A percentile compares a stretch with the other conserved stretches of the same genome.
Conservation (phyloP, 1,140 invertebrate species). For the Saccostrea echinata region DNA sequence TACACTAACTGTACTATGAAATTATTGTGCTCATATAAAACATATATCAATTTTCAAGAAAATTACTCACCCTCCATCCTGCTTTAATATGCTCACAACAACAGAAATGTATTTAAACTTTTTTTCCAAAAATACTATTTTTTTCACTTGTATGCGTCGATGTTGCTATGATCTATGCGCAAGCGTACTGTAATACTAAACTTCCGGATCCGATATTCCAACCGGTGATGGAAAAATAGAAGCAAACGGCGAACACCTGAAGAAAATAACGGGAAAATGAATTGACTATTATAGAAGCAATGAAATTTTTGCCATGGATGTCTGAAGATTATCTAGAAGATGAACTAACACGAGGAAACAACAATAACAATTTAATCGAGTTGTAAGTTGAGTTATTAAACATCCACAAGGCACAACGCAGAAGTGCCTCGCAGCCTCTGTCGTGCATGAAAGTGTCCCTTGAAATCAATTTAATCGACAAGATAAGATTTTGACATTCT, state of each 20-base stretch:
- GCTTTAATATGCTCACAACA: neutral
- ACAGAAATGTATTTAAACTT: too few species aligned
- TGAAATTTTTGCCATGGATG: neutral
- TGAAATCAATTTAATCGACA: too few species aligned
- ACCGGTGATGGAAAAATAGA: neutral
- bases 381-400: neutral
- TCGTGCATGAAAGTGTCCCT: too few species aligned
- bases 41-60: neutral
- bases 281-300: neutral
- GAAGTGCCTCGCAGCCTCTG: neutral
- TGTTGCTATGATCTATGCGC: slow-evolving; percentile 24
- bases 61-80: slow-evolving; percentile 4
- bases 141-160: neutral
- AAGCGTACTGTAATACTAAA: neutral
- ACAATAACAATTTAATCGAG: neutral
- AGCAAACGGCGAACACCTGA: too few species aligned
- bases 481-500: too few species aligned
- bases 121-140: neutral
- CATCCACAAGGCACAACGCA: neutral
- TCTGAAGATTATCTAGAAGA: neutral
- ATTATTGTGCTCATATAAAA: too few species aligned
- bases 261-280: neutral
- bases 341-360: neutral
- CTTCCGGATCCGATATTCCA: slow-evolving; percentile 21
- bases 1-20: too few species aligned